Evolutionary conservation across 2,888 invertebrate species (phyloP).

Genomic region (Epiblema foenella): DNA sequence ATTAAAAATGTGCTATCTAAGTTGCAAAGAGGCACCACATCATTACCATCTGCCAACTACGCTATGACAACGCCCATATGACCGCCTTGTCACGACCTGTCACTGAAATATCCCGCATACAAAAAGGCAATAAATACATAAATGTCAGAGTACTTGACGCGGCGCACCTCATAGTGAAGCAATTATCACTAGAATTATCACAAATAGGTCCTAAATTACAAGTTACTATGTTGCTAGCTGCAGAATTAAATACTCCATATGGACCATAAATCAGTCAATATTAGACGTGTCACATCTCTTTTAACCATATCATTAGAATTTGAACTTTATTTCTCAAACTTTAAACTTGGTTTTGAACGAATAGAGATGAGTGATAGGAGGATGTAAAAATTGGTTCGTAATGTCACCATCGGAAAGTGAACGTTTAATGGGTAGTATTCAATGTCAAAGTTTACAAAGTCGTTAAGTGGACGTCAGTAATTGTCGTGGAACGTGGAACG

Average conservation of each 20-base stretch:
- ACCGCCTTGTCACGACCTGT: not conserved
- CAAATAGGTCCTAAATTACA: not conserved
- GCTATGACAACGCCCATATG: not conserved
- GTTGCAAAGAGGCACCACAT: no score
- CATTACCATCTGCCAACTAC: no score
- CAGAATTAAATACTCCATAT: not conserved
- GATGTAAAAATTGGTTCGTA: not conserved
- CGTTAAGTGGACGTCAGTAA: slow-evolving; percentile 48
- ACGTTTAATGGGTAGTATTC: slow-evolving; percentile 17
- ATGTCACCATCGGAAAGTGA: slow-evolving; percentile 9
- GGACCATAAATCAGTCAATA: not conserved
- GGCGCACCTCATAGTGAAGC: not conserved
- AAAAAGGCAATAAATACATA: not conserved
- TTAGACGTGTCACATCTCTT: not conserved
- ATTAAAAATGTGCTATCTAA: no score
- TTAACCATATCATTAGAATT: not conserved
- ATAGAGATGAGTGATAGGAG: not conserved
- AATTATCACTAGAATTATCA: not conserved
- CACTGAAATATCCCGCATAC: not conserved
- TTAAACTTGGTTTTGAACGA: not conserved
- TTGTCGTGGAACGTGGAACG: slow-evolving; percentile 56
- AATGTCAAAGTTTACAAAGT: slow-evolving; percentile 35
- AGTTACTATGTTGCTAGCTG: slow-evolving; percentile 1
- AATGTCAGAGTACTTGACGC: not conserved
- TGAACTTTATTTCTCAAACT: not conserved